Evolutionary conservation across 2,113 vertebrate species (phyloP).

Genomic region (Athene cunicularia): DNA sequence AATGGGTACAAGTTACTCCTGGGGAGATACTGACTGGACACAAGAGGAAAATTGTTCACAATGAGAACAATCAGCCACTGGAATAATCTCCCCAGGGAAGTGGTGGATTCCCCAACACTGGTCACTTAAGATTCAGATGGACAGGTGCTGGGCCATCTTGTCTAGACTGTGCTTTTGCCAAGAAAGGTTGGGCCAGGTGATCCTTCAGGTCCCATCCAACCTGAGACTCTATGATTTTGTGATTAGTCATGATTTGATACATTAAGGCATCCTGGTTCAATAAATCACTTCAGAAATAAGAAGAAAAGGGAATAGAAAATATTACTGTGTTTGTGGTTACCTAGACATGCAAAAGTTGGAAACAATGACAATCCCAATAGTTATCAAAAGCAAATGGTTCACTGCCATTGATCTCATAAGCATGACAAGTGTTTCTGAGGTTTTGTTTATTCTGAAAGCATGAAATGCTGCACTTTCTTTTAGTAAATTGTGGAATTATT

Average conservation of each 20-base stretch:
- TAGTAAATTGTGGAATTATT: background rate
- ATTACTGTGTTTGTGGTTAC: background rate
- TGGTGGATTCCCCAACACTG: too few species aligned
- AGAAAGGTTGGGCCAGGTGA: too few species aligned
- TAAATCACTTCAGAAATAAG: background rate
- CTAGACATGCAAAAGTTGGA: background rate
- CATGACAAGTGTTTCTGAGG: background rate
- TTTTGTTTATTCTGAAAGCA: background rate
- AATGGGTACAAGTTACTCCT: too few species aligned
- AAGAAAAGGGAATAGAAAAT: background rate
- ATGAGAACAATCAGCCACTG: too few species aligned
- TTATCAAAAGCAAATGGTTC: background rate
- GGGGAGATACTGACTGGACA: too few species aligned
- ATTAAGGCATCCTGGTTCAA: background rate
- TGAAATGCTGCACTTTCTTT: background rate
- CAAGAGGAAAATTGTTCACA: too few species aligned
- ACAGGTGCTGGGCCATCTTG: too few species aligned
- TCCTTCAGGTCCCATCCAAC: too few species aligned
- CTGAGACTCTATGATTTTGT: too few species aligned
- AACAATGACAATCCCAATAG: background rate
- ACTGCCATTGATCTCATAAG: background rate
- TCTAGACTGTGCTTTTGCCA: too few species aligned
- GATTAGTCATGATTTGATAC: background rate
- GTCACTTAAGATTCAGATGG: too few species aligned
- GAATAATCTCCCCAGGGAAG: too few species aligned